Conservation (phyloP, 1,140 invertebrate species). For the Dendroctonus ponderosae region DNA sequence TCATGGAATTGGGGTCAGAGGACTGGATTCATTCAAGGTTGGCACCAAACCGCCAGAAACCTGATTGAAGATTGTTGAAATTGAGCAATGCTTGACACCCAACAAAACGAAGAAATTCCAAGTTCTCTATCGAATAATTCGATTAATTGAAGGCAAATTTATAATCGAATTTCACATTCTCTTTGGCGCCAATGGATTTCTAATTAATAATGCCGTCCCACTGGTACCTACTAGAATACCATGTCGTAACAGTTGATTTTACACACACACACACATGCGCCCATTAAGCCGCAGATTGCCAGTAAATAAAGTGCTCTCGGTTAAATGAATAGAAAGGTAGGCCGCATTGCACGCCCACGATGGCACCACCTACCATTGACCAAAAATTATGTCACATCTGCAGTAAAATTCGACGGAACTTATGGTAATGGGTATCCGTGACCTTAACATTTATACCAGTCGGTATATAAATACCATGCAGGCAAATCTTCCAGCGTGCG, state of each 20-base stretch:
- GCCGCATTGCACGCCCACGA: constrained; percentile 4
- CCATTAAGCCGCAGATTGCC: constrained; percentile 1
- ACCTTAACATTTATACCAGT: constrained; percentile 2
- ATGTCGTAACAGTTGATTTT: not conserved
- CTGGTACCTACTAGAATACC: not conserved
- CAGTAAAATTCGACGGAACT: not conserved
- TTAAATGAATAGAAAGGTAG: constrained; percentile 9
- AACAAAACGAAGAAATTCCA: too few relatives aligned
- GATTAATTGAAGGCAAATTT: too few relatives aligned
- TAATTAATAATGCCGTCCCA: not conserved
- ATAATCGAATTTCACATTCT: not conserved
- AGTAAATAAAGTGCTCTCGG: constrained; percentile 6
- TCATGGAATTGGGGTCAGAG: too few relatives aligned
- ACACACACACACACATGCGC: not conserved
- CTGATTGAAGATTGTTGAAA: too few relatives aligned
- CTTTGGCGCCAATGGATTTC: constrained; percentile 1
- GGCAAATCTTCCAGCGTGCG: not conserved
- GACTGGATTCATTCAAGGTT: too few relatives aligned
- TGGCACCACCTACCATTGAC: constrained; percentile 8
- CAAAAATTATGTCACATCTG: constrained; percentile 15
- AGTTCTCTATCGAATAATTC: too few relatives aligned
- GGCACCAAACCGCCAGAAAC: too few relatives aligned
- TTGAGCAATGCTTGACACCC: too few relatives aligned
- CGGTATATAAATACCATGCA: not conserved
- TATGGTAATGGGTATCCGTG: constrained; percentile 6